These are phyloP conservation scores for Balaenoptera acutorostrata DNA, from an alignment of 2,113 vertebrate genomes.

Conservation along the genomic window DNA sequence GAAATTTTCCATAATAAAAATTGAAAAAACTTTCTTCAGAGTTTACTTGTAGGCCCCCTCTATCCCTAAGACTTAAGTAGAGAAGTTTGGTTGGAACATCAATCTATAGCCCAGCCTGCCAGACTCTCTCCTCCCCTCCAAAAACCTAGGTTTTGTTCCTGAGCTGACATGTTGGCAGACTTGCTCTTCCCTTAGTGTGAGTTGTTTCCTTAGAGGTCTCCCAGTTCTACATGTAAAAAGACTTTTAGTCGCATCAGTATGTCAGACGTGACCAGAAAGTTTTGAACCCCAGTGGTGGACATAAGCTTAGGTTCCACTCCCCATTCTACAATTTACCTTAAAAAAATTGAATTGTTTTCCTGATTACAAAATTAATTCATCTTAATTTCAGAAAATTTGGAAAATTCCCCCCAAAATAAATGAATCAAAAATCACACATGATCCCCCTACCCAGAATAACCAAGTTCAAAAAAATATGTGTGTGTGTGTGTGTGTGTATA, in stretches of 20 bases:
- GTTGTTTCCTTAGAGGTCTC: not conserved
- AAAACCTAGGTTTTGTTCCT: conserved; percentile 37
- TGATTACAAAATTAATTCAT: conserved; percentile 13
- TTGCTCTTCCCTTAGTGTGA: not conserved
- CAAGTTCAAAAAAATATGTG: not conserved
- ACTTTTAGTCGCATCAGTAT: not conserved
- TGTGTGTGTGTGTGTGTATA: not conserved
- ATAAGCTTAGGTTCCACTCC: not conserved
- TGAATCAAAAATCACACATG: not conserved
- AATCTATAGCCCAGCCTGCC: not conserved
- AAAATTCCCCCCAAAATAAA: not conserved
- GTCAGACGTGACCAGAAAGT: not conserved
- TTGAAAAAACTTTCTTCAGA: conserved; percentile 6
- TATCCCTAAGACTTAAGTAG: not conserved
- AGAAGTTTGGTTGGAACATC: not conserved
- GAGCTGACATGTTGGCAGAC: not conserved
- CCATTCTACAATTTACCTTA: not conserved
- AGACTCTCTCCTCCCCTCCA: not conserved
- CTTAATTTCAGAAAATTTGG: conserved; percentile 13
- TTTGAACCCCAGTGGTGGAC: not conserved
- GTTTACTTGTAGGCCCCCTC: not conserved
- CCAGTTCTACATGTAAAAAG: not conserved
- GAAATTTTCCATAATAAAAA: conserved; percentile 69
- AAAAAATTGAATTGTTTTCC: not conserved
- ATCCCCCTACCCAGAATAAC: conserved; percentile 2